Evolutionary conservation across 2,797 vertebrate species (phyloP), one percentile per base, ranked within the genome.

Genomic region (Melanotaenia nigrans): DNA sequence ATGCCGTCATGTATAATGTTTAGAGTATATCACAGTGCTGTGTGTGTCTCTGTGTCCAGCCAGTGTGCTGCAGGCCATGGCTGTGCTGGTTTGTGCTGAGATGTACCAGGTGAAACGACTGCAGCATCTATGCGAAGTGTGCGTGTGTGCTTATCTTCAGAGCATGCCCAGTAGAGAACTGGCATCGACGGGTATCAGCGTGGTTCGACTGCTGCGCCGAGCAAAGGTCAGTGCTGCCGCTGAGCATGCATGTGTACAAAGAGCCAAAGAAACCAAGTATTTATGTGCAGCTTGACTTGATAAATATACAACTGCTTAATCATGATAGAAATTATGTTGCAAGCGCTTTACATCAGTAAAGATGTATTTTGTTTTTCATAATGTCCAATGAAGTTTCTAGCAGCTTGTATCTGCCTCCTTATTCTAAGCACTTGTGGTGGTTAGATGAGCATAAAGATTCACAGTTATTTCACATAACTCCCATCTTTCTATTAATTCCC

Each of bases 31-130:
- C n/a, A 61, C 63, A 11, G 45, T 65, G 53, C 47, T 72, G 53
- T 85, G 71, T 84, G 64, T 75, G 64, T 89, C 65, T 87, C 75
- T 85, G 83, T 92, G 79, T 86, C 62, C 87, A 99, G 98, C 96
- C 68, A 96, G 97, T 78, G 96, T 99, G 90, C 92, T 97, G 67
- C 97, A 99, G 90, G 98, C 97, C 18, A 98, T 99, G 97, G 97
- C 97, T 3, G 96, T 99, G 85, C 85, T 99, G 76, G 96, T 99
- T 82, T 99, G 97, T 67, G 97, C 97, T 0, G 97, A 99, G 93
- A 99, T 99, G 98, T 99, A 99, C 91, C 98, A 99, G 79, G 96
- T 99, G 64, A 96, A 97, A 62, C 94, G 98, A n/a, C 96, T 99
- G 35, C 97, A 98, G 93, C 96, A 97, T 61, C 96, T 98, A 80